Conservation (phyloP, 2,797 vertebrate species). For the Synanceia verrucosa region DNA sequence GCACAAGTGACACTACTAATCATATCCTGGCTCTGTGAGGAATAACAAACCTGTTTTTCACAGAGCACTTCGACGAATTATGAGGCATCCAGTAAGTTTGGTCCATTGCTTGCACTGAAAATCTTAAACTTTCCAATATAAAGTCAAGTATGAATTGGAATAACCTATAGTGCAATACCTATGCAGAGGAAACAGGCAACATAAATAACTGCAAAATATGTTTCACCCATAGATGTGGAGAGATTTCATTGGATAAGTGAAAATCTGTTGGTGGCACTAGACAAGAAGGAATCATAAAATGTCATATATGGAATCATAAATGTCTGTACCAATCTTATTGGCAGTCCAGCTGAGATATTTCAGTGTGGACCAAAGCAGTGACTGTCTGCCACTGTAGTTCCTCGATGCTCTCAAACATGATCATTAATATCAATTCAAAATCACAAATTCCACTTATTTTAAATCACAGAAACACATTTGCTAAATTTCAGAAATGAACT, state of each 20-base stretch:
- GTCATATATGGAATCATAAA: too few species aligned
- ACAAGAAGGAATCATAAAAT: too few species aligned
- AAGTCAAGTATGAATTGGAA: constrained; percentile 29
- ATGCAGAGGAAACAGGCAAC: neutral
- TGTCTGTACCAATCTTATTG: neutral
- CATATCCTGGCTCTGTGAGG: constrained; percentile 15
- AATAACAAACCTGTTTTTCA: constrained; percentile 48
- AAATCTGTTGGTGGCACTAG: neutral
- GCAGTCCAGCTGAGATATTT: neutral
- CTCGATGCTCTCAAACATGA: neutral
- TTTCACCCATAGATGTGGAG: neutral
- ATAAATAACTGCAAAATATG: neutral
- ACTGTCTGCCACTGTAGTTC: neutral
- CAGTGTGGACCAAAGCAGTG: neutral
- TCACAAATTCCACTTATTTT: too few species aligned
- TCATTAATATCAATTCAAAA: neutral
- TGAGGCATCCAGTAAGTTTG: constrained; percentile 37
- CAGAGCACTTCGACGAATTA: constrained; percentile 16
- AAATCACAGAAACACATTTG: too few species aligned
- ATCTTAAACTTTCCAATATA: constrained; percentile 43
- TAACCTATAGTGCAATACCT: constrained; percentile 12
- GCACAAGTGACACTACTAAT: constrained; percentile 37
- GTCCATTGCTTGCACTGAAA: constrained; percentile 38
- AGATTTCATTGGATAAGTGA: neutral
- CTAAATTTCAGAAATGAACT: neutral